Percentiles rank a stretch among this genome's conserved stretches.
Conservation (phyloP, 2,888 invertebrate genomes). For the Drosophila quinaria region DNA sequence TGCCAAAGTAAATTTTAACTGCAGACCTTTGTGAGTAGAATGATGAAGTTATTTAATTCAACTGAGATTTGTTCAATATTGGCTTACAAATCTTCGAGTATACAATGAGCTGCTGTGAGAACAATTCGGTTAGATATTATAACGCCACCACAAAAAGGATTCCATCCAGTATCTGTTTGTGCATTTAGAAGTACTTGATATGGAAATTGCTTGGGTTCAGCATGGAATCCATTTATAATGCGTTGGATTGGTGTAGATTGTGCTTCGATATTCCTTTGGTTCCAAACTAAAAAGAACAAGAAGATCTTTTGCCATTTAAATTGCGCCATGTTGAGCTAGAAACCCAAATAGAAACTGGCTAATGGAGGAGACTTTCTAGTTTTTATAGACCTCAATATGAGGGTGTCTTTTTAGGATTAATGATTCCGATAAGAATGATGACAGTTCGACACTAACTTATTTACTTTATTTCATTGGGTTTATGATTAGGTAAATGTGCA, state of each 20-base stretch:
- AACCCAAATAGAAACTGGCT: not conserved
- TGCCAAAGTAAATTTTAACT: conserved; percentile 17
- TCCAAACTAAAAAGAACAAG: not conserved
- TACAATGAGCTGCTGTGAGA: conserved; percentile 34
- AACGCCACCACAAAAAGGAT: not conserved
- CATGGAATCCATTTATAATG: conserved; percentile 21
- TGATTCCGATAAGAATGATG: not conserved
- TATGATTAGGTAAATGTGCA: not conserved
- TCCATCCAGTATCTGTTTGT: too few species aligned
- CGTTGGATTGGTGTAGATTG: not conserved
- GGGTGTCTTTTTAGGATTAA: not conserved
- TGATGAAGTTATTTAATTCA: not conserved
- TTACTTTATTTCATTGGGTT: not conserved
- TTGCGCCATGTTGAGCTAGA: conserved; percentile 5
- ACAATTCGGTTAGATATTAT: conserved; percentile 20
- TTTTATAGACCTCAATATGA: not conserved
- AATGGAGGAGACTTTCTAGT: not conserved
- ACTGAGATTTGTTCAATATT: not conserved
- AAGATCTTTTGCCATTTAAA: not conserved
- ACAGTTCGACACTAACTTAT: not conserved
- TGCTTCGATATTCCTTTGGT: not conserved
- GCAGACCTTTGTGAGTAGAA: not conserved
- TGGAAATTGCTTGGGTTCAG: conserved; percentile 24
- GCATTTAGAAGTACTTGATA: conserved; percentile 17
- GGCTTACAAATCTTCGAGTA: not conserved